Evolutionary conservation across 1,140 invertebrate species (phyloP), one percentile per base, ranked within the genome.

Genomic region (Aphis craccivora): DNA sequence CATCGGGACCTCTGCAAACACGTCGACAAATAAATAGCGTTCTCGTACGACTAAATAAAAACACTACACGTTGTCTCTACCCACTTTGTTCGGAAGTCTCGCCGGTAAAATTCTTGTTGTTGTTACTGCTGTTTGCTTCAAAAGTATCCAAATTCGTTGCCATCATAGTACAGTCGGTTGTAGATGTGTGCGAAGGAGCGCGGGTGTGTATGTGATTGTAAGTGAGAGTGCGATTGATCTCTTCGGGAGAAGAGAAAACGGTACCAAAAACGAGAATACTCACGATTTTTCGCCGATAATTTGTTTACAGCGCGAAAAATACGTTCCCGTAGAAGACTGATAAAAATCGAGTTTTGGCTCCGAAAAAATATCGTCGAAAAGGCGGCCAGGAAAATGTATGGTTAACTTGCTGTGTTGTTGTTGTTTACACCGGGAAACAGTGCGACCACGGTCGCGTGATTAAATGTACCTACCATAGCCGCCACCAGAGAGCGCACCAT

Each of bases 341-440:
- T 93, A 93, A 93, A 53, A 83, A 76, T 51, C 40, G 90, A 53
- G 91, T 93, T 93, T 93, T 93, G 91, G 91, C 91, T 93, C 91
- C 91, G 81, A 83, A 93, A 92, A 93, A 90, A 60, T 67, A n/a
- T 55, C 30, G 45, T 53, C 81, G 91, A 84, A 93, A 93, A 86
- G 81, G 91, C 91, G 91, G 91, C 48, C 91, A 53, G 37, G 35
- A 86, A 93, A 93, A 84, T 93, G 81, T 93, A 86, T 84, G 91
- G 91, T 93, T 93, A 93, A 93, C 76, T 93, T 23, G 91, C 81
- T 53, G 91, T 84, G 91, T 93, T 93, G 88, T 90, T 90, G 81
- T 93, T 93, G 91, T 93, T 93, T 93, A 93, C 91, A 43, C 91
- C 91, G 91, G 91, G 91, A 93, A 93, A 93, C 91, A 86, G 91